Base-by-base conservation (phyloP, 2,113 vertebrate species). In the Alligator mississippiensis region DNA sequence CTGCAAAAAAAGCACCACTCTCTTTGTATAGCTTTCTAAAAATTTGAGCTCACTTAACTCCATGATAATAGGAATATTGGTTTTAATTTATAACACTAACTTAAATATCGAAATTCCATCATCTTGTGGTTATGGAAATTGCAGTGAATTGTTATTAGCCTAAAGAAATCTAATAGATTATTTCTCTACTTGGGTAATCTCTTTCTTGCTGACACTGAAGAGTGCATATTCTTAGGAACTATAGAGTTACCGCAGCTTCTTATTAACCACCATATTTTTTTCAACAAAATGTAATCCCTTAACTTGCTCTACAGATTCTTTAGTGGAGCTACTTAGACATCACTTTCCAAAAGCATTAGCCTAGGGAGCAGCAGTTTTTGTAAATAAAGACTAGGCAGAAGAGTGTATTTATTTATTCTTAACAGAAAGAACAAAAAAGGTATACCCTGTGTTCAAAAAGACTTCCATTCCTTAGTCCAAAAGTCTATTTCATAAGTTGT, bases 191-290 rank as follows among this genome's bases (percentile, higher is more conserved):
- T 86, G 87, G 66, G 66, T 77, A 68, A n/a, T 80, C 77, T 78
- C 77, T 78, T 77, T 80, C 82, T 79, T 38, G 7, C 61, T 94
- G 85, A 94, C 59, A 27, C 59, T 80, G 66, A 90, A 90, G 70
- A 11, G 15, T 25, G 24, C 34, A 6, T 74, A 38, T 22, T 14
- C 47, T 47, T 72, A 66, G 19, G 80, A 87, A 89, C 88, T 87
- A 91, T 72, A 11, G 84, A 60, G 87, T 63, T 66, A 18, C 79
- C 87, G 66, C 84, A 87, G 87, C 77, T 82, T 96, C 76, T 82
- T 60, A 3, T 75, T 87, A 81, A 70, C 87, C 86, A 82, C 89
- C 61, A 81, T 11, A 7, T 6, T 63, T 27, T 85, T 68, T 93
- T 74, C 66, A 84, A n/a, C 60, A 18, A 88, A 93, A 57, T 60